phyloP scores from a whole-genome alignment of 2,888 invertebrate species.

The Biston stratarius region DNA sequence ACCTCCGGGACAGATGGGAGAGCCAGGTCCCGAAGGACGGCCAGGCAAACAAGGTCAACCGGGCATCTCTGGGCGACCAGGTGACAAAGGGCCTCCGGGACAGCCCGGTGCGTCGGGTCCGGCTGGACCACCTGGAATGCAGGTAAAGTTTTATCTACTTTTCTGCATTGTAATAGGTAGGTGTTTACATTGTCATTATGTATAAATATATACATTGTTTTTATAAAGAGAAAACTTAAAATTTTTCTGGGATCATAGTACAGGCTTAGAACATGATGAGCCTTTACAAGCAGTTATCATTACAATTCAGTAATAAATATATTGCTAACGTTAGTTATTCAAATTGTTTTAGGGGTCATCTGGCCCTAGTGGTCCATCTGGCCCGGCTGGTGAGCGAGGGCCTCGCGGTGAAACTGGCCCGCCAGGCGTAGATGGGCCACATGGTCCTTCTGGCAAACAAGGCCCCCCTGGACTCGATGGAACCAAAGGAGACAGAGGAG shows the following conservation, averaged over 20 bases:
- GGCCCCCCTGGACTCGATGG: conserved; percentile 92
- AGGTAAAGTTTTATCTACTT: conserved; percentile 77
- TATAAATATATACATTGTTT: too few species aligned
- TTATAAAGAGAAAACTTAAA: too few species aligned
- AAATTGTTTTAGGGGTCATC: conserved; percentile 86
- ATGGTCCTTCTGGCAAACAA: conserved; percentile 92
- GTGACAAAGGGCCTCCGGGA: conserved; percentile 92
- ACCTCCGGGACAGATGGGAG: conserved; percentile 88
- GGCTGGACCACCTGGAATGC: conserved; percentile 89
- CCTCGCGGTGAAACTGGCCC: conserved; percentile 90
- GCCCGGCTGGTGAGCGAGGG: conserved; percentile 90
- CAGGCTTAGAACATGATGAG: too few species aligned
- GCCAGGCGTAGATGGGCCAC: conserved; percentile 91
- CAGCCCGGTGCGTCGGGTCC: conserved; percentile 88
- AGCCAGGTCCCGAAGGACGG: conserved; percentile 86
- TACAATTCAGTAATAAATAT: too few species aligned
- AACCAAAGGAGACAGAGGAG: conserved; percentile 87
- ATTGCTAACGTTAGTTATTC: neutral
- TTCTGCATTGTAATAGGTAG: neutral
- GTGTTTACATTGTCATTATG: too few species aligned
- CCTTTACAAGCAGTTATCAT: too few species aligned
- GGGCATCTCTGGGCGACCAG: conserved; percentile 90
- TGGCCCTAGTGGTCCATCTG: conserved; percentile 88
- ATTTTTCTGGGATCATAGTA: too few species aligned
- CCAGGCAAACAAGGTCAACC: conserved; percentile 90